A percentile compares a stretch with the other conserved stretches of the same genome.
Evolutionary conservation across 2,113 vertebrate species (phyloP).

Genomic region (Oplegnathus fasciatus): DNA sequence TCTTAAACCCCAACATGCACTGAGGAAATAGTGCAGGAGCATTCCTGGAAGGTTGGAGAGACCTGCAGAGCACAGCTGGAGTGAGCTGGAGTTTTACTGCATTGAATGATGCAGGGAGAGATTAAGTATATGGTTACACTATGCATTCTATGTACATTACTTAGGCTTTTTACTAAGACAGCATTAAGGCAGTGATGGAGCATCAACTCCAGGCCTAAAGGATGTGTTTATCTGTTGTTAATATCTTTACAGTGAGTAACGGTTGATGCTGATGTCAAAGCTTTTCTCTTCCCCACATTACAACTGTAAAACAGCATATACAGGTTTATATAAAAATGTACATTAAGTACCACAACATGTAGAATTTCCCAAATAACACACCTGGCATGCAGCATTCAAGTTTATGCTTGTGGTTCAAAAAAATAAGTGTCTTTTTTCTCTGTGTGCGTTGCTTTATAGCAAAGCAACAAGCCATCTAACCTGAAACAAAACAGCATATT

Average conservation of each 20-base stretch:
- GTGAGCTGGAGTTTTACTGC: slow-evolving; percentile 12
- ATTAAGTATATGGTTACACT: not conserved
- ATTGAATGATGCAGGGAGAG: slow-evolving; percentile 8
- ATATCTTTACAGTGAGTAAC: not conserved
- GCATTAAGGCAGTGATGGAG: not conserved
- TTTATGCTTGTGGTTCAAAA: not conserved
- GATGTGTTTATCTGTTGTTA: slow-evolving; percentile 5
- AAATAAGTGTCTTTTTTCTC: not conserved
- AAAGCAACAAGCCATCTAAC: not conserved
- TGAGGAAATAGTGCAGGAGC: not conserved
- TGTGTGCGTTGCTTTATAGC: not conserved
- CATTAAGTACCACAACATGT: not conserved
- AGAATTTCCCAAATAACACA: not conserved
- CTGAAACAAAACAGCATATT: not conserved
- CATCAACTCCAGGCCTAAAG: not conserved
- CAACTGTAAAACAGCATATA: not conserved
- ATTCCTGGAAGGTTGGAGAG: not conserved
- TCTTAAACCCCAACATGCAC: not conserved
- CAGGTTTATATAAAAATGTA: not conserved
- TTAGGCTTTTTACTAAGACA: not conserved
- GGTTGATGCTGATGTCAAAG: not conserved
- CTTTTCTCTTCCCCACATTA: not conserved
- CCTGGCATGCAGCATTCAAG: not conserved
- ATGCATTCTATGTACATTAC: not conserved
- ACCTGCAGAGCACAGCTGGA: not conserved